These are phyloP conservation scores for Pantherophis vulpinus DNA, from an alignment of 2,797 vertebrate species.

Conservation along the genomic window DNA sequence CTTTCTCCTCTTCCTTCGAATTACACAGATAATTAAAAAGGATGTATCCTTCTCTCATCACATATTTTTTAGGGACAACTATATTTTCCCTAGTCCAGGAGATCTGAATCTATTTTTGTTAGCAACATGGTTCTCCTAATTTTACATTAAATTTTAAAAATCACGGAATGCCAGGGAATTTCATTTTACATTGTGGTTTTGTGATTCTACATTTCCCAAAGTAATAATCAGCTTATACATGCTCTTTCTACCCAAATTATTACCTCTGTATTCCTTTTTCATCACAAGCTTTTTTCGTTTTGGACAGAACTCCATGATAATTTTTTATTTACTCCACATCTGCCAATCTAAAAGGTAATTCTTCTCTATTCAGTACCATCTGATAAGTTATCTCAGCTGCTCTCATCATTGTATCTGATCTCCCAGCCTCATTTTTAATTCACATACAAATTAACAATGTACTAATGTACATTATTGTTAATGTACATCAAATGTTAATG, in stretches of 20 bases:
- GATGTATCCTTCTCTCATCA: background rate
- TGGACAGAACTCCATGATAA: too few relatives aligned
- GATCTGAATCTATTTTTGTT: background rate
- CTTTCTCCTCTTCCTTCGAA: background rate
- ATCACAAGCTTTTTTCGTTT: background rate
- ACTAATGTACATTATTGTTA: too few relatives aligned
- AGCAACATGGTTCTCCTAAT: background rate
- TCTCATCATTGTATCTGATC: too few relatives aligned
- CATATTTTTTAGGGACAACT: background rate
- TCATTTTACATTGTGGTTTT: background rate
- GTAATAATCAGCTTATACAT: background rate
- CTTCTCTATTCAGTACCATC: background rate
- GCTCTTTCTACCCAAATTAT: background rate
- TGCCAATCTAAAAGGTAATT: too few relatives aligned
- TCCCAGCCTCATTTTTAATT: too few relatives aligned
- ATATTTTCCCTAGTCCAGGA: background rate
- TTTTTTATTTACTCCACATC: too few relatives aligned
- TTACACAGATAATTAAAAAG: background rate
- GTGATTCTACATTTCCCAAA: background rate
- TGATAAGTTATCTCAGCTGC: background rate
- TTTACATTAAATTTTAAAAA: background rate
- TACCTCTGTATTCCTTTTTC: background rate
- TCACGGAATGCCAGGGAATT: background rate
- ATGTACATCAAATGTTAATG: too few relatives aligned
- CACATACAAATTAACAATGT: too few relatives aligned